A percentile compares a stretch with the other conserved stretches of the same genome.
Conservation (phyloP, 2,113 vertebrate genomes). For the Chionis minor region DNA sequence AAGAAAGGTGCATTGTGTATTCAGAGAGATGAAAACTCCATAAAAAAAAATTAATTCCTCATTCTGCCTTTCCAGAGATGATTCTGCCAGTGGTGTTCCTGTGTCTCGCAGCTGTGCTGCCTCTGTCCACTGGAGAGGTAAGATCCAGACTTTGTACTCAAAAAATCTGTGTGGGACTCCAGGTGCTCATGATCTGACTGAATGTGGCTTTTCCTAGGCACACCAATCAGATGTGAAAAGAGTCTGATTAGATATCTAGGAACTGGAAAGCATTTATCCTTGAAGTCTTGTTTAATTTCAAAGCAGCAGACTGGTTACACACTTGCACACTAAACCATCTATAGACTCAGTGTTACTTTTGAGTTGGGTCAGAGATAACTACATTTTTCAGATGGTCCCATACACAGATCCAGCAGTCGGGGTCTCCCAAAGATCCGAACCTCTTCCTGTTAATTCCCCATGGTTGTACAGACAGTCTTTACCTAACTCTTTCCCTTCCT, state of each 20-base stretch:
- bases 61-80: conserved; percentile 29
- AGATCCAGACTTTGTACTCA: background rate
- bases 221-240: accelerated
- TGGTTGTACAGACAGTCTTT: background rate
- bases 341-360: background rate
- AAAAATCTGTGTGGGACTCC: background rate
- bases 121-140: background rate
- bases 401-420: background rate
- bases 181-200: background rate
- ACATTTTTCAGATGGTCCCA: background rate
- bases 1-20: background rate
- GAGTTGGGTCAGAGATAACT: background rate
- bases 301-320: background rate
- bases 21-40: background rate
- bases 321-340: background rate
- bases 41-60: background rate
- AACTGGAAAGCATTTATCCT: background rate
- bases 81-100: background rate
- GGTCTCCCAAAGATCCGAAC: background rate
- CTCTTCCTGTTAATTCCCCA: background rate
- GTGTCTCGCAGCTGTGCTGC: background rate
- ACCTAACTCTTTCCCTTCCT: background rate
- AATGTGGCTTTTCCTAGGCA: background rate
- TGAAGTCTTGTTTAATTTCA: background rate
- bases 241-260: background rate